Base-by-base conservation (phyloP, 1,140 invertebrate species). In the Pissodes strobi region DNA sequence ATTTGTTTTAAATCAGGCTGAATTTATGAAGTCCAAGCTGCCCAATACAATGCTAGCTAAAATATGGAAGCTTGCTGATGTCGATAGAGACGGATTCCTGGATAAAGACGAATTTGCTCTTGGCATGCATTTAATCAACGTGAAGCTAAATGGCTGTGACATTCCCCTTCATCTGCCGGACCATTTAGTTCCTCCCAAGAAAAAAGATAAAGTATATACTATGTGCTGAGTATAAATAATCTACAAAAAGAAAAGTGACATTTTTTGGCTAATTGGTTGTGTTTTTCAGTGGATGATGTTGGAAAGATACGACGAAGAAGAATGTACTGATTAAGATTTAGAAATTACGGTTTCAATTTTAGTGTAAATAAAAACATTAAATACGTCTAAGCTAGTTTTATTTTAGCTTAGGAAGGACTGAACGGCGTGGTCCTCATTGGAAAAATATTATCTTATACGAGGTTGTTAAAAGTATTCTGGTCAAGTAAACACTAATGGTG, bases 41-140 rank as follows among this genome's bases (percentile, higher is more conserved):
- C 97, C 97, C 0, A 99, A 99, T 79, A 89, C 89, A 13, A 93
- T 98, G 8, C 85, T 99, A 59, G 94, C 94, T 25, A 99, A 98
- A 82, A 93, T 97, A 69, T 99, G 97, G 96, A 98, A 96, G 77
- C 81, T 99, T 27, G 87, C 97, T 0, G 98, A 99, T 80, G 86
- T 98, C 30, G 97, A 99, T 79, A 89, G 90, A 69, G 98, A 99
- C 81, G 98, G 98, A 0, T 88, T 91, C 79, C 80, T 99, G 41
- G 97, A 99, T 81, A 80, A 85, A 0, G 97, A 99, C 72, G 98
- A 99, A 83, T 99, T 99, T 83, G 97, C 97, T 8, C 84, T 99
- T 49, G 95, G 97, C 0, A 96, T 97, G 90, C 95, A 99, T 83
- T 86, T 99, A 74, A 98, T 99, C 71, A 90, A 92, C 73, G 88